Conservation (phyloP, 2,888 invertebrate species). For the Ectobius pallidus region DNA sequence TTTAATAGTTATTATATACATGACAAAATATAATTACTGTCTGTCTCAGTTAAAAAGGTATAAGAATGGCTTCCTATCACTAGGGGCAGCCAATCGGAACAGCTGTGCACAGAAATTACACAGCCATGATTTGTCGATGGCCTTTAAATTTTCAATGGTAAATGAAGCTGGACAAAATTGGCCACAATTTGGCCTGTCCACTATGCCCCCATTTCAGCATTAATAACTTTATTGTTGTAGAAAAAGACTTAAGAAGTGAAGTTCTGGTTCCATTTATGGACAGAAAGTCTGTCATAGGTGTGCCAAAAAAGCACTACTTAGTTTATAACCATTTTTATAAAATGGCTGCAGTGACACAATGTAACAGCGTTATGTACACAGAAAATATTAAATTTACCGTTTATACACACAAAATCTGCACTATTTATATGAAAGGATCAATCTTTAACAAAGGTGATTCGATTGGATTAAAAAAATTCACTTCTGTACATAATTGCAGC, state of each 20-base stretch:
- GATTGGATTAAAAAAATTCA: conserved; percentile 34
- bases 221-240: not conserved
- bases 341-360: conserved; percentile 34
- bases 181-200: conserved; percentile 1
- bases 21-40: conserved; percentile 32
- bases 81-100: not conserved
- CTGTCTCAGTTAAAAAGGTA: conserved; percentile 25
- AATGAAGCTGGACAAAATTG: not conserved
- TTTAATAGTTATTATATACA: conserved; percentile 31
- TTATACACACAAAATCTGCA: conserved; percentile 33
- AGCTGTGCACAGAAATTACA: not conserved
- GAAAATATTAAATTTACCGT: conserved; percentile 39
- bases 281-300: conserved; percentile 29
- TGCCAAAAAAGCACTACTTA: conserved; percentile 39
- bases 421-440: conserved; percentile 27
- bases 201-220: not conserved
- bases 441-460: conserved; percentile 39
- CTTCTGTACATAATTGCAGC: conserved; percentile 33
- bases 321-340: conserved; percentile 27
- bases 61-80: conserved; percentile 19
- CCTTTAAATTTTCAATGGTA: not conserved
- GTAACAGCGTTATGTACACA: conserved; percentile 39
- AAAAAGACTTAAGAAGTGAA: conserved; percentile 29
- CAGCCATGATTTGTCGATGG: conserved; percentile 1
- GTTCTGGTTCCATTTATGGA: conserved; percentile 24